Evolutionary conservation across 2,888 invertebrate species (phyloP).

Genomic region (Amorpha juglandis): DNA sequence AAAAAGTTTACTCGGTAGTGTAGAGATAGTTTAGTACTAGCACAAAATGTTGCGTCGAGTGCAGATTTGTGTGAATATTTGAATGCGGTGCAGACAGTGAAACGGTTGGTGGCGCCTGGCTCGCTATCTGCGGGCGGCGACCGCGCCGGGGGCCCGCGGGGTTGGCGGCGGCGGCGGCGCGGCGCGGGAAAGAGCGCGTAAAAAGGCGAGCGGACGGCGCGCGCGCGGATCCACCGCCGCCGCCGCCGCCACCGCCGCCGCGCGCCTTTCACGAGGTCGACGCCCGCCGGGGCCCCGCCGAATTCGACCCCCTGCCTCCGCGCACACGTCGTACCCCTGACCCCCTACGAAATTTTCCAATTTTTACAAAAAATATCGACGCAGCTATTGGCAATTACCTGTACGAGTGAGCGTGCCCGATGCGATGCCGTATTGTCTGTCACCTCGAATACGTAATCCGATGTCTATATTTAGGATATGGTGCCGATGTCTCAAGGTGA

Average conservation of each 20-base stretch:
- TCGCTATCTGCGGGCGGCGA: slow-evolving; percentile 83
- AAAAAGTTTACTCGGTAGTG: neutral
- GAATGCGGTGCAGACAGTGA: slow-evolving; percentile 73
- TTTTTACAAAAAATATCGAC: slow-evolving; percentile 41
- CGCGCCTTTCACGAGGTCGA: slow-evolving; percentile 81
- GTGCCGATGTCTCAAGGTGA: slow-evolving; percentile 56
- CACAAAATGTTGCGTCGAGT: neutral
- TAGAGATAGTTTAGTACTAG: neutral
- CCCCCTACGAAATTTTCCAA: slow-evolving; percentile 56
- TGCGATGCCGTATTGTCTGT: slow-evolving; percentile 46
- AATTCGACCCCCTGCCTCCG: slow-evolving; percentile 65
- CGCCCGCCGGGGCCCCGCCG: slow-evolving; percentile 74
- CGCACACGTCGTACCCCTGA: slow-evolving; percentile 53
- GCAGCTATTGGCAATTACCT: slow-evolving; percentile 26
- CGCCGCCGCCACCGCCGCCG: slow-evolving; percentile 43
- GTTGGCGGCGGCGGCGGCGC: slow-evolving; percentile 70
- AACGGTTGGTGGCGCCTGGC: slow-evolving; percentile 74
- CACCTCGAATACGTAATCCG: slow-evolving; percentile 47
- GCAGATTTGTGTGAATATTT: slow-evolving; percentile 21
- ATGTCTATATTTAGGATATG: slow-evolving; percentile 56
- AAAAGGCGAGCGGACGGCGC: slow-evolving; percentile 79
- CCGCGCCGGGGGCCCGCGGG: slow-evolving; percentile 81
- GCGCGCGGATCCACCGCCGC: slow-evolving; percentile 59
- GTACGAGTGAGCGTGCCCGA: slow-evolving; percentile 28
- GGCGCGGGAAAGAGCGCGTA: slow-evolving; percentile 79